A percentile compares a stretch with the other conserved stretches of the same genome.
Conservation (phyloP, 2,113 vertebrate species). For the Cochlearius cochlearius region DNA sequence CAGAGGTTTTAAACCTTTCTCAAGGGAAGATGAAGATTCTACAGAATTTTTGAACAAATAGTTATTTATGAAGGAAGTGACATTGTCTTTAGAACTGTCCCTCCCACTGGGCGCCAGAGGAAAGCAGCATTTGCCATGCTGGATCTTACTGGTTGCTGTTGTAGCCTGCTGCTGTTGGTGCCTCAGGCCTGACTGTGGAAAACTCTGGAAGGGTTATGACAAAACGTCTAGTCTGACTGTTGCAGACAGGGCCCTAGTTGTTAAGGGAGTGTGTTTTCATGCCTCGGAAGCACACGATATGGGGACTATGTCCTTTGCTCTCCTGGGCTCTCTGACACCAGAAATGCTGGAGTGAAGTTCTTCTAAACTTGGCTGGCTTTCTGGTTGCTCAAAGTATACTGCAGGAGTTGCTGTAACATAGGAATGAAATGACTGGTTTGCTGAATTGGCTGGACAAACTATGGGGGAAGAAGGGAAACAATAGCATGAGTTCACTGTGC, state of each 20-base stretch:
- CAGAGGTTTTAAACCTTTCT: constrained; percentile 38
- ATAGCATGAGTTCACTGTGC: background rate
- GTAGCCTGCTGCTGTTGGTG: background rate
- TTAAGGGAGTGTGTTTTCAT: background rate
- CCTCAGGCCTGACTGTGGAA: background rate
- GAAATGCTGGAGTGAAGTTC: background rate
- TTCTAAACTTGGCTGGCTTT: background rate
- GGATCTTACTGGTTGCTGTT: background rate
- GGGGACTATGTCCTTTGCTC: background rate
- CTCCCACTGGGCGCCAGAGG: background rate
- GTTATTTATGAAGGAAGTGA: constrained; percentile 23
- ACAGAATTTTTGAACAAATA: constrained; percentile 17
- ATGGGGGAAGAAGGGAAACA: background rate
- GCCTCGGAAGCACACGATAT: background rate
- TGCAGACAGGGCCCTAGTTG: background rate
- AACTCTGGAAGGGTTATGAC: background rate
- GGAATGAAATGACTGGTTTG: background rate
- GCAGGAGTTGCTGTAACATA: background rate
- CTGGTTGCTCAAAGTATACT: background rate
- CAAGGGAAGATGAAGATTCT: constrained; percentile 30
- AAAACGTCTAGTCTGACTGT: background rate
- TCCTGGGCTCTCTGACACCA: background rate
- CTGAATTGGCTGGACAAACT: background rate
- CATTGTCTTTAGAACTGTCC: constrained; percentile 4
- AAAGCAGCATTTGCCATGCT: background rate